phyloP scores from a whole-genome alignment of 2,113 vertebrate genomes.

The Ceyx margarethae region DNA sequence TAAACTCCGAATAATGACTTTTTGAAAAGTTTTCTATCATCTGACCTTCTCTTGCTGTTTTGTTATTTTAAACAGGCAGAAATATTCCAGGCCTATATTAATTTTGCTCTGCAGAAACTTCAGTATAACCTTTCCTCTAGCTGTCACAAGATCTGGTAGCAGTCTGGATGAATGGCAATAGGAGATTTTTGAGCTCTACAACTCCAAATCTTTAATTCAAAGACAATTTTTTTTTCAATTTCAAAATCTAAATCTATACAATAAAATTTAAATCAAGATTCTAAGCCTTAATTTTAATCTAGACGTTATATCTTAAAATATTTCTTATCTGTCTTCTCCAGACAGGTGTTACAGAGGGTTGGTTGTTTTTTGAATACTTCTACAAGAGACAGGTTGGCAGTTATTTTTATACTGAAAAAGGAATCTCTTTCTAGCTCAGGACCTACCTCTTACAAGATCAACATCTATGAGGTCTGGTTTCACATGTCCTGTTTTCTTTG shows the following conservation, averaged over 20 bases:
- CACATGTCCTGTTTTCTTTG: constrained; percentile 98
- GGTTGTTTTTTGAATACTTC: not conserved
- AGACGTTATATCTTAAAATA: not conserved
- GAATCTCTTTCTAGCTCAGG: not conserved
- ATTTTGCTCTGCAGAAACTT: not conserved
- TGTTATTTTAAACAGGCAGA: not conserved
- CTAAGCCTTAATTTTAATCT: not conserved
- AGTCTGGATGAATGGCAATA: not conserved
- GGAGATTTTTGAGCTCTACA: not conserved
- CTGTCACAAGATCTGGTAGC: not conserved
- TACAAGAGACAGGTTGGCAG: not conserved
- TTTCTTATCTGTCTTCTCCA: not conserved
- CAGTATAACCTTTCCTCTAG: not conserved
- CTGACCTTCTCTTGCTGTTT: not conserved
- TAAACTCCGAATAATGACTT: not conserved
- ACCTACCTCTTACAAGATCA: constrained; percentile 96
- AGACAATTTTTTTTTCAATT: not conserved
- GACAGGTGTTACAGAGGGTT: rapidly evolving
- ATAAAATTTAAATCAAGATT: not conserved
- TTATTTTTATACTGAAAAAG: not conserved
- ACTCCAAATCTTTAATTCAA: not conserved
- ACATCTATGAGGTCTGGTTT: constrained; percentile 99
- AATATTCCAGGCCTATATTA: not conserved
- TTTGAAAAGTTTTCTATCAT: rapidly evolving
- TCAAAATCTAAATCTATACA: not conserved